Percentiles rank a stretch among this genome's conserved stretches.
phyloP scores from a whole-genome alignment of 1,140 invertebrate genomes.

The Saccostrea glomerata region DNA sequence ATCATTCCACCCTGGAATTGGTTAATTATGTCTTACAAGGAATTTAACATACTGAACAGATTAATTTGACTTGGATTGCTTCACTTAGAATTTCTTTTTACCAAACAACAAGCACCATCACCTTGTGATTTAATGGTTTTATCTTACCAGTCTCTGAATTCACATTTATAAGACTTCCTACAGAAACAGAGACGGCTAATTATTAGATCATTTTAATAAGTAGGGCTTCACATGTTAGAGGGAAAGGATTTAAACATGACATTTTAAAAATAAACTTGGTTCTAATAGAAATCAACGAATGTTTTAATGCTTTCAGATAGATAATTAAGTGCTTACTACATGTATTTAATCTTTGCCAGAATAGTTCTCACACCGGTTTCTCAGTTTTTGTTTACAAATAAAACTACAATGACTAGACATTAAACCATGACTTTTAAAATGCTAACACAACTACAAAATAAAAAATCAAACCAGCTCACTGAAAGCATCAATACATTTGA shows the following conservation, averaged over 20 bases:
- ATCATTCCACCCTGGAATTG: slow-evolving; percentile 23
- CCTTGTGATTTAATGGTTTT: not conserved
- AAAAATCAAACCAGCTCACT: not conserved
- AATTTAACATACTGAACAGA: not conserved
- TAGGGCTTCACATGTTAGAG: not conserved
- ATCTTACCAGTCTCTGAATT: slow-evolving; percentile 22
- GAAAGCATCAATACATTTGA: slow-evolving; percentile 45
- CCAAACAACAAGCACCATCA: slow-evolving; percentile 16
- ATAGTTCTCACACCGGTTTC: not conserved
- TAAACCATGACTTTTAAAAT: not conserved
- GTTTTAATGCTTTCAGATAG: slow-evolving; percentile 34
- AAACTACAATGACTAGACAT: not conserved
- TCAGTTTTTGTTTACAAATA: not conserved
- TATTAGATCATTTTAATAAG: not conserved
- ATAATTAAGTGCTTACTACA: not conserved
- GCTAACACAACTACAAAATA: not conserved
- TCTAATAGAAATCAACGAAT: slow-evolving; percentile 9
- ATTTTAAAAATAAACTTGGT: not conserved
- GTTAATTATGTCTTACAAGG: not conserved
- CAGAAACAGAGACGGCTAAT: not conserved
- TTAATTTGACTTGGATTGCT: not conserved
- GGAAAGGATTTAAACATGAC: not conserved
- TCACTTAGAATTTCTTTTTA: not conserved
- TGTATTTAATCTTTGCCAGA: not conserved
- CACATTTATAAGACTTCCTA: not conserved